These are phyloP conservation scores for Hephaestus fuliginosus DNA, from an alignment of 2,797 vertebrate species.

Conservation along the genomic window DNA sequence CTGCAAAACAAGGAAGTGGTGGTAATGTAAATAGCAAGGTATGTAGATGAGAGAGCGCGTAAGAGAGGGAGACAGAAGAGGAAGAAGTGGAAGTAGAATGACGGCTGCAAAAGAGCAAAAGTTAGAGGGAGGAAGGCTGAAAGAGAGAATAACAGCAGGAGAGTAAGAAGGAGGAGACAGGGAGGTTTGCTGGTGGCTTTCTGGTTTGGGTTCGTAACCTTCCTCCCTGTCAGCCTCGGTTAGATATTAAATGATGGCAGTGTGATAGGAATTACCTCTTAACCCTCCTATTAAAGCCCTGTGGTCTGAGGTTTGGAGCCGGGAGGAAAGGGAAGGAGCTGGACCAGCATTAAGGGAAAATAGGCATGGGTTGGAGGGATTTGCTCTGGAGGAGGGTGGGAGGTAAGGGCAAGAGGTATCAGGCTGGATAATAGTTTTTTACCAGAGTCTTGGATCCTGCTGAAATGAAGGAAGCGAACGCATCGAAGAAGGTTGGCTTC, in stretches of 20 bases:
- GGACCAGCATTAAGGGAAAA: conserved; percentile 70
- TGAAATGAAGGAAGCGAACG: conserved; percentile 13
- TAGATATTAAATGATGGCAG: conserved; percentile 83
- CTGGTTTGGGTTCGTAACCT: conserved; percentile 83
- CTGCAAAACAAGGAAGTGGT: conserved; percentile 19
- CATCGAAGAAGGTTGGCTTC: conserved; percentile 23
- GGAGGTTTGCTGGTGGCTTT: conserved; percentile 76
- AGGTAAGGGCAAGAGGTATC: conserved; percentile 62
- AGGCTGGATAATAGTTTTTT: conserved; percentile 57
- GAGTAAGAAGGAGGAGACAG: conserved; percentile 64
- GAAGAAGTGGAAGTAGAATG: conserved; percentile 2
- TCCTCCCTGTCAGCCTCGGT: conserved; percentile 80
- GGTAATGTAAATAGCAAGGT: conserved; percentile 9
- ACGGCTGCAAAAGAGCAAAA: conserved; percentile 7
- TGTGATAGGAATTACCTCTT: conserved; percentile 83
- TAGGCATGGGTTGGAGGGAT: conserved; percentile 55
- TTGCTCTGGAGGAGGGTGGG: conserved; percentile 54
- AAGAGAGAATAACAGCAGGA: conserved; percentile 54
- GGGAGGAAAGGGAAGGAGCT: conserved; percentile 67
- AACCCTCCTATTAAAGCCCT: conserved; percentile 83
- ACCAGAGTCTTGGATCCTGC: conserved; percentile 45
- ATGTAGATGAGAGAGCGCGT: background rate
- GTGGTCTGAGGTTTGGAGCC: conserved; percentile 81
- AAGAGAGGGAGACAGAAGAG: background rate
- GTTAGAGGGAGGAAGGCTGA: conserved; percentile 6